A percentile compares a stretch with the other conserved stretches of the same genome.
These are phyloP conservation scores for Pristionchus fissidentatus DNA, from an alignment of 2,888 invertebrate genomes.

Conservation along the genomic window DNA sequence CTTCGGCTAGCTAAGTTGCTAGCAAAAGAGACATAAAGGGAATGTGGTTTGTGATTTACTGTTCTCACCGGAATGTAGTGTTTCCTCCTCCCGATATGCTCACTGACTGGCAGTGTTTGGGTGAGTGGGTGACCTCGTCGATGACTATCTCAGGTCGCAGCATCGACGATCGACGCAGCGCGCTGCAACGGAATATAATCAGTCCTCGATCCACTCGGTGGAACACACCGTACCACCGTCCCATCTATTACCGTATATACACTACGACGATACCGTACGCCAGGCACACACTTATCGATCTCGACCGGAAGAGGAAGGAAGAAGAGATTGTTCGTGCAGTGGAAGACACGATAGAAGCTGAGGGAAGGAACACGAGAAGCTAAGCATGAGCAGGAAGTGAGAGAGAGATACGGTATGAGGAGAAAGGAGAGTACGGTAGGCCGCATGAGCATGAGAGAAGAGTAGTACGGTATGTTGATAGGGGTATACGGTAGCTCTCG, in stretches of 20 bases:
- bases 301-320: constrained; percentile 16
- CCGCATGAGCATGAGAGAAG: background rate
- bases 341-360: too few relatives aligned
- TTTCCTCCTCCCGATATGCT: constrained; percentile 73
- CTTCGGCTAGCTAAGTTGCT: too few relatives aligned
- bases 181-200: constrained; percentile 7
- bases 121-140: constrained; percentile 68
- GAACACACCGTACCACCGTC: background rate
- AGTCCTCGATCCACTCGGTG: background rate
- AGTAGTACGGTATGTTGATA: background rate
- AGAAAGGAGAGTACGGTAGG: background rate
- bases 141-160: constrained; percentile 74
- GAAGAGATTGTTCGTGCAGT: too few relatives aligned
- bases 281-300: background rate
- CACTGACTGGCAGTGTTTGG: constrained; percentile 57
- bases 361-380: too few relatives aligned
- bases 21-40: too few relatives aligned
- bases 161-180: constrained; percentile 53
- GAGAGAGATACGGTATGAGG: background rate
- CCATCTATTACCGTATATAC: too few relatives aligned
- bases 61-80: constrained; percentile 70
- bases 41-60: too few relatives aligned
- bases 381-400: constrained; percentile 25
- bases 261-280: constrained; percentile 14
- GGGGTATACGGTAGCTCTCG: constrained; percentile 8